Base-by-base conservation (phyloP, 1,140 invertebrate genomes). In the Drosophila saltans region DNA sequence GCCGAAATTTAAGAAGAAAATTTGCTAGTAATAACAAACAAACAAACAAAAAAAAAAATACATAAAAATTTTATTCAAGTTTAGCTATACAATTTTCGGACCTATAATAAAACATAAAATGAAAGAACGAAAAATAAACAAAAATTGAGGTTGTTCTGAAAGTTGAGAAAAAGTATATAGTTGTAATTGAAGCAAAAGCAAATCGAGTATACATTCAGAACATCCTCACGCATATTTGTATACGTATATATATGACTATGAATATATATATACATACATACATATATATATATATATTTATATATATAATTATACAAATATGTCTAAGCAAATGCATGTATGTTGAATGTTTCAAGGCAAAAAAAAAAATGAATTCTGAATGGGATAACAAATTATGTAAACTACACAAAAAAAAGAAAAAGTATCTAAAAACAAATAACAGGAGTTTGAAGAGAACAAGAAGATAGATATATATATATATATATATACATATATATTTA, bases 401-500 rank as follows among this genome's bases (percentile, higher is more conserved):
- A 52, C 45, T 52, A 52, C 33, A 26, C 0, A 24, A 26, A 26
- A 24, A 52, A 24, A 57, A 3, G 26, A n/a, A 11, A 36, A 58
- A 58, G 11, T 58, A 33, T 58, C 28, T 58, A 30, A 33, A 21
- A 58, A 7, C 2, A 26, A 56, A 11, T 39, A 24, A 40, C 4
- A 16, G 33, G 57, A 40, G 57, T 16, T 7, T 24, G 36, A 39
- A 24, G 57, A 52, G 45, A 52, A 52, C 9, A 52, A 36, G 33
- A 36, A 4, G 33, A 36, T 76, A 75, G 58, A 64, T 75, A 76
- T 71, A 63, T 71, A 71, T 30, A 40, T 71, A 71, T 30, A 40
- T 59, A 73, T 59, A 73, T 63, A 69, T 62, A 48, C 7, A 52
- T 39, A 57, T 66, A 55, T 66, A 41, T 72, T 30, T 84, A 85